Base-by-base conservation (phyloP, 2,888 invertebrate genomes). In the Pollenia griseotomentosa region DNA sequence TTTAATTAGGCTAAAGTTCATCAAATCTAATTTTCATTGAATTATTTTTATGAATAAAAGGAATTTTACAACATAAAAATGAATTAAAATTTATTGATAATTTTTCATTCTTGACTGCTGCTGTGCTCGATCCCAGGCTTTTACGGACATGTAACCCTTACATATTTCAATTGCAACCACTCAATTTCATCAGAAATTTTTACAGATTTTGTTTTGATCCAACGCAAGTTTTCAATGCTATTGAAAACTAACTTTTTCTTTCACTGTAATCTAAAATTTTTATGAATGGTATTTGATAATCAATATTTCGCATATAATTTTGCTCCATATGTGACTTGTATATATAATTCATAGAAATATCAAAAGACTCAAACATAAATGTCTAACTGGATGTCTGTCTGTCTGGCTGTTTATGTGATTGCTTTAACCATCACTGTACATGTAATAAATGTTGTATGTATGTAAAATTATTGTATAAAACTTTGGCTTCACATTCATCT, bases 261-360 rank as follows among this genome's bases (percentile, higher is more conserved):
- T 19, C 46, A 71, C 46, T 83, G 77, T 33, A 51, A 11, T 73
- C 14, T 53, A 44, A 11, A 53, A 68, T 23, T 16, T 46, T 70
- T 63, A 74, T 68, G 53, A 66, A 42, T 73, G 23, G 8, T n/a
- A 46, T 65, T 70, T 65, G 19, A 73, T 78, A 78, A 83, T 78
- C 71, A 71, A 83, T 78, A 73, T 59, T 73, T 83, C 66, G 73
- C 59, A 66, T 66, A 79, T 66, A 23, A 78, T 66, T 71, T 71
- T 57, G 70, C 48, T 73, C 51, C 57, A 73, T 44, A 73, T 73
- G 57, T 71, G 70, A 63, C 57, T 66, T 73, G 46, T 59, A 19
- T 61, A 44, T 16, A 12, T n/a, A 23, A 51, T 33, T 16, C 16
- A 48, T 57, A 46, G 6, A 66, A 66, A 63, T 19, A 53, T 23